Evolutionary conservation across 2,797 vertebrate species (phyloP).

Genomic region (Melopsittacus undulatus): DNA sequence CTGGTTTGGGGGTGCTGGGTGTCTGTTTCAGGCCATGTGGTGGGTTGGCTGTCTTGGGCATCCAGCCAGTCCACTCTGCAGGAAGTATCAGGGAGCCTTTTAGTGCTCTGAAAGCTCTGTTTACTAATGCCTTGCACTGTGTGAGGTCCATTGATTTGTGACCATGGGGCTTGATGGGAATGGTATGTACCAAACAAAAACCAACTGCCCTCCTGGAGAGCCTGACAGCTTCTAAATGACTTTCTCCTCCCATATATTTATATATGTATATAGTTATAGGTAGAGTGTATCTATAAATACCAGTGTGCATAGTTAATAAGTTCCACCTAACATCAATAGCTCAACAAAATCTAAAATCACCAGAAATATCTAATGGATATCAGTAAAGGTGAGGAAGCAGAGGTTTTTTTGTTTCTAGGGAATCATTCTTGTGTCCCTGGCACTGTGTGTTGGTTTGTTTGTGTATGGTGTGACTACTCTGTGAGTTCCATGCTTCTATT

Average conservation of each 20-base stretch:
- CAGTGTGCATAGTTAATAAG: background rate
- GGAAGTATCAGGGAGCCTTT: background rate
- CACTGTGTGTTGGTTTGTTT: background rate
- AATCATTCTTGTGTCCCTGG: background rate
- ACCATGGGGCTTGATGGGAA: rapidly evolving
- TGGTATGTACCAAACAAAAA: background rate
- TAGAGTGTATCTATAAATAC: background rate
- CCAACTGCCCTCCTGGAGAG: background rate
- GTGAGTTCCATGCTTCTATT: background rate
- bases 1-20: background rate
- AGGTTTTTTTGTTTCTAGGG: background rate
- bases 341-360: background rate
- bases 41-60: background rate
- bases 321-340: background rate
- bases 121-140: background rate
- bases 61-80: background rate
- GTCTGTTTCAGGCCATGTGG: background rate
- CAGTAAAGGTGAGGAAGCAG: background rate
- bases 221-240: rapidly evolving
- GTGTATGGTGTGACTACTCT: background rate
- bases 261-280: background rate
- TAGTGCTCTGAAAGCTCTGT: background rate
- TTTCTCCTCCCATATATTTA: background rate
- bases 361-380: background rate
- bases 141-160: background rate